Evolutionary conservation across 1,140 invertebrate genomes (phyloP).

Genomic region (Caenorhabditis briggsae): DNA sequence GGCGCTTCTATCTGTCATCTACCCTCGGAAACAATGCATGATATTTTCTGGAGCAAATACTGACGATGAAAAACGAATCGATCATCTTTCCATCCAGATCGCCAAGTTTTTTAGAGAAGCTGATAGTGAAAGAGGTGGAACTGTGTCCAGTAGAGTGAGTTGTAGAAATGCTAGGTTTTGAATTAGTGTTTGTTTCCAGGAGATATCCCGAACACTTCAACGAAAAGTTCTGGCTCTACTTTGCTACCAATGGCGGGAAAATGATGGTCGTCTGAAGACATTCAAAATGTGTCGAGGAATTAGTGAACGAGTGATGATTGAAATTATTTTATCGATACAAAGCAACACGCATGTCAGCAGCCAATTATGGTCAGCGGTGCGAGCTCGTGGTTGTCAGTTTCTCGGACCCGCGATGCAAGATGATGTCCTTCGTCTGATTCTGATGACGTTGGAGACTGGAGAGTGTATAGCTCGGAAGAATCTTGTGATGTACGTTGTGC

Average conservation of each 20-base stretch:
- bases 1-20: conserved; percentile 55
- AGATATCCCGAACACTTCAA: conserved; percentile 91
- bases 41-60: conserved; percentile 53
- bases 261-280: conserved; percentile 82
- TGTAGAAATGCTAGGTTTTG: not conserved
- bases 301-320: conserved; percentile 91
- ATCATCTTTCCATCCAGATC: conserved; percentile 36
- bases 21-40: conserved; percentile 28
- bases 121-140: conserved; percentile 70
- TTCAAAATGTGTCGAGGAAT: conserved; percentile 86
- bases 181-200: not conserved
- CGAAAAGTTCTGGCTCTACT: conserved; percentile 91
- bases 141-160: conserved; percentile 70
- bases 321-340: conserved; percentile 87
- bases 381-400: conserved; percentile 96
- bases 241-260: conserved; percentile 91
- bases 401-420: conserved; percentile 99
- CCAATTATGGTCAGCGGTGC: conserved; percentile 95
- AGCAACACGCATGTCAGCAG: conserved; percentile 91
- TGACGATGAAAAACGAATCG: not conserved
- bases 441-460: conserved; percentile 93
- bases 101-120: conserved; percentile 66
- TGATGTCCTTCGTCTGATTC: conserved; percentile 92
- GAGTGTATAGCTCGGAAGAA: conserved; percentile 96
- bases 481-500: conserved; percentile 97